A percentile compares a stretch with the other conserved stretches of the same genome.
Conservation (phyloP, 2,113 vertebrate genomes). For the Oenanthe oenanthe region DNA sequence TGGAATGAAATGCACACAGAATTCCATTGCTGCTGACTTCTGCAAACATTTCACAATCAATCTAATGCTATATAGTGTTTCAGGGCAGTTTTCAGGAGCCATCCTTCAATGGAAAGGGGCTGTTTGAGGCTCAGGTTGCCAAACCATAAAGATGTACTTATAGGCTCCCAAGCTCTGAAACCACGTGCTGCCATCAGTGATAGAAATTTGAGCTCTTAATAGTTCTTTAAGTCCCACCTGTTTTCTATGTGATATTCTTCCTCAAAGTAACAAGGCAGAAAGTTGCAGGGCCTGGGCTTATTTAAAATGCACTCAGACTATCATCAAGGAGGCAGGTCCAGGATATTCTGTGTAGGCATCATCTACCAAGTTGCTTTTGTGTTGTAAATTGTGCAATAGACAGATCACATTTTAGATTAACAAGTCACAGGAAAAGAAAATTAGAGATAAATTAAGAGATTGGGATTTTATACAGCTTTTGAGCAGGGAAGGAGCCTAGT, state of each 20-base stretch:
- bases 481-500: neutral
- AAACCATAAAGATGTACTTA: neutral
- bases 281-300: neutral
- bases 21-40: neutral
- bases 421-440: neutral
- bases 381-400: neutral
- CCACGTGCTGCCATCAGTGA: neutral
- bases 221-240: neutral
- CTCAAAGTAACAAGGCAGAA: neutral
- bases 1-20: neutral
- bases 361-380: neutral
- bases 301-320: neutral
- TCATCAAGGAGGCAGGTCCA: neutral
- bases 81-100: neutral
- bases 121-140: neutral
- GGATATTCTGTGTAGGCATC: neutral
- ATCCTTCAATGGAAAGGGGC: neutral
- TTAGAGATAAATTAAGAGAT: neutral
- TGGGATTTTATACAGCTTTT: neutral
- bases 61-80: neutral
- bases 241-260: neutral
- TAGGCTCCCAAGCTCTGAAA: neutral
- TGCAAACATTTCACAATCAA: neutral
- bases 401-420: accelerated
- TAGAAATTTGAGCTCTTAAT: neutral